Conservation (phyloP, 2,888 invertebrate species). For the Bembecia ichneumoniformis region DNA sequence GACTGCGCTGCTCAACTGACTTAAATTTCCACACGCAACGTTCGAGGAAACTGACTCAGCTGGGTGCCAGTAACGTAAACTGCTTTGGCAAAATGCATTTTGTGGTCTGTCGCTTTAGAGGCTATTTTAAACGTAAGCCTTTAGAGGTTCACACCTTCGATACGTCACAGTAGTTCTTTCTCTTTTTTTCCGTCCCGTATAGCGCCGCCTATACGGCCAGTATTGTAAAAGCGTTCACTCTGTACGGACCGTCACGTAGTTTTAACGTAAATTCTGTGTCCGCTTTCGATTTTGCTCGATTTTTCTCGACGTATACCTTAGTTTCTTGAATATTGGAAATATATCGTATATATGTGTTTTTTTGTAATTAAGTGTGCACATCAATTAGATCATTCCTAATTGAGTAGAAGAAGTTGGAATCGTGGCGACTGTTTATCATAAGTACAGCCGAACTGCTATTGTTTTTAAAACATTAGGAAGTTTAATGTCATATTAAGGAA, state of each 20-base stretch:
- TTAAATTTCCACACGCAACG: conserved; percentile 58
- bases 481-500: conserved; percentile 37
- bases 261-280: conserved; percentile 25
- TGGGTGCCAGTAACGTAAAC: conserved; percentile 20
- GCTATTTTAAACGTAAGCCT: conserved; percentile 13
- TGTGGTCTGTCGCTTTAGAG: conserved; percentile 24
- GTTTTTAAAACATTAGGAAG: conserved; percentile 57
- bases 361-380: background rate
- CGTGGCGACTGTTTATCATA: conserved; percentile 25
- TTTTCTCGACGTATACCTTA: conserved; percentile 31
- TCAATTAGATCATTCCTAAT: background rate
- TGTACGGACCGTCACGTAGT: conserved; percentile 42
- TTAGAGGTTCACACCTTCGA: conserved; percentile 31
- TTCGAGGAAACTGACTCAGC: conserved; percentile 63
- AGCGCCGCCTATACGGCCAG: conserved; percentile 44
- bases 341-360: background rate
- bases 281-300: conserved; percentile 45
- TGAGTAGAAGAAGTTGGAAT: background rate
- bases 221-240: conserved; percentile 53
- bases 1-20: conserved; percentile 40
- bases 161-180: conserved; percentile 59
- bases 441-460: conserved; percentile 30
- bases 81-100: conserved; percentile 26
- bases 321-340: conserved; percentile 17
- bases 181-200: conserved; percentile 58